Percentiles rank a stretch among this genome's conserved stretches.
Evolutionary conservation across 2,888 invertebrate species (phyloP).

Genomic region (Eupithecia vulgata): DNA sequence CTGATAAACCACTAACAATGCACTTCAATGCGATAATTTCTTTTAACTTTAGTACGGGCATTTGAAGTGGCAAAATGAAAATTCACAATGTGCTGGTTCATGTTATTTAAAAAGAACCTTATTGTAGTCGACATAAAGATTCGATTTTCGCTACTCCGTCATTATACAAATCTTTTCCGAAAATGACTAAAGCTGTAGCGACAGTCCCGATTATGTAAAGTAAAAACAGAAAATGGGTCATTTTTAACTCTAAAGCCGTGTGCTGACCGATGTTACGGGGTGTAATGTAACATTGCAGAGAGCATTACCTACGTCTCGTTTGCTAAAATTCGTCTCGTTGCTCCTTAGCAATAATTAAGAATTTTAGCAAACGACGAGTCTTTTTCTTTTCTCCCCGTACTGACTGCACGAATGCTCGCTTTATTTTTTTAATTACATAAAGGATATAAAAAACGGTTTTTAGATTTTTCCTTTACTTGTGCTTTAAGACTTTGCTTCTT

Average conservation of each 20-base stretch:
- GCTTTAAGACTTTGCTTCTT: too few relatives aligned
- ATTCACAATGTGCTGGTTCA: neutral
- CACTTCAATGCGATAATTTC: slow-evolving; percentile 22
- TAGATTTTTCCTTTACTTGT: too few relatives aligned
- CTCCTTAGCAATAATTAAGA: too few relatives aligned
- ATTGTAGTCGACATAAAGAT: neutral
- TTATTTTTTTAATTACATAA: too few relatives aligned
- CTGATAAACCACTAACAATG: slow-evolving; percentile 32
- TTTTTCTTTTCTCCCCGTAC: too few relatives aligned
- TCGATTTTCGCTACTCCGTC: neutral
- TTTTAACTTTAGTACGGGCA: neutral
- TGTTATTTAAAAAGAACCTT: neutral
- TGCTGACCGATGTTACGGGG: too few relatives aligned
- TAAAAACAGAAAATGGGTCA: neutral
- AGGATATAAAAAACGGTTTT: too few relatives aligned
- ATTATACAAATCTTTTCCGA: neutral
- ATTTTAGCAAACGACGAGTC: too few relatives aligned
- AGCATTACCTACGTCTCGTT: too few relatives aligned
- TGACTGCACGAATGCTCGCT: too few relatives aligned
- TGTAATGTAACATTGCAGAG: too few relatives aligned
- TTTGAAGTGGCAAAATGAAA: neutral
- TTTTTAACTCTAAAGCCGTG: neutral
- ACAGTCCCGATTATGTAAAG: neutral
- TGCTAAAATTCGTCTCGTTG: too few relatives aligned
- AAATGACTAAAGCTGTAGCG: neutral